These are phyloP conservation scores for Sylvilagus bachmani DNA, from an alignment of 2,113 vertebrate genomes.

Conservation along the genomic window DNA sequence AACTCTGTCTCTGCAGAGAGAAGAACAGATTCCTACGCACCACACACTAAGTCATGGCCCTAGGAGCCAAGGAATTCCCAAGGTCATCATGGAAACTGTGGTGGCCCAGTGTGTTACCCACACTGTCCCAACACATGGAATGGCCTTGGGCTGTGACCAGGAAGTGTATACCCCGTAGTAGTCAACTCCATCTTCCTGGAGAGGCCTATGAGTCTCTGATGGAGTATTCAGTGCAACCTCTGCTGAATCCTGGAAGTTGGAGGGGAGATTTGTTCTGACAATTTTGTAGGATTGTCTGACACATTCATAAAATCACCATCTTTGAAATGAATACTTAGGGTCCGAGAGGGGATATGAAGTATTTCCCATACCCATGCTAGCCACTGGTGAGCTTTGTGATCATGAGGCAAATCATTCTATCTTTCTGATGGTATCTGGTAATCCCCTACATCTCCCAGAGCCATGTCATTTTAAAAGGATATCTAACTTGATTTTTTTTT, in stretches of 20 bases:
- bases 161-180: background rate
- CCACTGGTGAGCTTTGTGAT: background rate
- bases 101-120: background rate
- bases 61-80: background rate
- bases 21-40: background rate
- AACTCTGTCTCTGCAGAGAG: background rate
- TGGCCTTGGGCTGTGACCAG: background rate
- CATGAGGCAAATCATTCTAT: background rate
- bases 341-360: background rate
- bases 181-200: background rate
- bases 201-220: background rate
- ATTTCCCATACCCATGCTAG: background rate
- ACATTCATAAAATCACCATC: background rate
- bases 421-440: background rate
- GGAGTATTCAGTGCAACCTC: background rate
- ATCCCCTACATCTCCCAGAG: background rate
- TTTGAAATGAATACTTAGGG: conserved; percentile 6
- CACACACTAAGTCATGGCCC: background rate
- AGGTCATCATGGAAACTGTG: background rate
- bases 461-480: background rate
- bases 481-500: background rate
- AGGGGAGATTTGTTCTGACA: conserved; percentile 4
- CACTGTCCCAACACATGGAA: background rate
- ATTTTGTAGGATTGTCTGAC: background rate
- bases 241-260: background rate